Evolutionary conservation across 2,113 vertebrate genomes (phyloP), one percentile per base, ranked within the genome.

Genomic region (Nanorana parkeri): DNA sequence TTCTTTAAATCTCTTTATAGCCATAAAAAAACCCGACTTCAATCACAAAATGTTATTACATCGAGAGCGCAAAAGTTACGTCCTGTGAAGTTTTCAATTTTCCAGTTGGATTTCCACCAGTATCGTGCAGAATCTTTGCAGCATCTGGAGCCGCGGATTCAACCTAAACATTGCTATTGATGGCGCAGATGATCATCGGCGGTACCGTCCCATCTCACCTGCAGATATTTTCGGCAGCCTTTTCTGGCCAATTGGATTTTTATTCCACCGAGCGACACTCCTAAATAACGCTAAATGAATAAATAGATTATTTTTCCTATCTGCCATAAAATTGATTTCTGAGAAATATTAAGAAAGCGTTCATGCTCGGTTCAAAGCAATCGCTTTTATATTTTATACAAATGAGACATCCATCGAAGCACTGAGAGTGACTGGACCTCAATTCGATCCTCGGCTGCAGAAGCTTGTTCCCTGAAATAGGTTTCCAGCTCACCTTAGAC

Each of bases 11-110:
- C 60, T 54, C 24, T 64, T 74, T 54, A 81, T 69, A 24, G 64
- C 68, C 54, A n/a, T 29, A 67, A 74, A 67, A 74, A 56, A 74
- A 69, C 61, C 17, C 61, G 26, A 75, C 26, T 73, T 81, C 61
- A 74, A 67, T 81, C 80, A 74, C 52, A 13, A 63, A 67, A 81
- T 56, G 69, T 81, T 81, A 81, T 81, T 81, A 75, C 80, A 75
- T 67, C 26, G 68, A 81, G 80, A 75, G 36, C 67, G 72, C 72
- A 32, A 58, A 64, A 66, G 68, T 64, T 52, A 81, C 65, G 67
- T 74, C 79, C 61, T 66, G 79, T 81, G 79, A 81, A 81, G 80
- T 66, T 75, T 81, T 47, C 80, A 81, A 81, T 81, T 74, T 81
- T 81, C 68, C 60, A 73, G 24, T 74, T 81, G 56, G 58, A 74